These are phyloP conservation scores for Stichopus horrens DNA, from an alignment of 53 echinoderm and acorn worm genomes.

Conservation along the genomic window DNA sequence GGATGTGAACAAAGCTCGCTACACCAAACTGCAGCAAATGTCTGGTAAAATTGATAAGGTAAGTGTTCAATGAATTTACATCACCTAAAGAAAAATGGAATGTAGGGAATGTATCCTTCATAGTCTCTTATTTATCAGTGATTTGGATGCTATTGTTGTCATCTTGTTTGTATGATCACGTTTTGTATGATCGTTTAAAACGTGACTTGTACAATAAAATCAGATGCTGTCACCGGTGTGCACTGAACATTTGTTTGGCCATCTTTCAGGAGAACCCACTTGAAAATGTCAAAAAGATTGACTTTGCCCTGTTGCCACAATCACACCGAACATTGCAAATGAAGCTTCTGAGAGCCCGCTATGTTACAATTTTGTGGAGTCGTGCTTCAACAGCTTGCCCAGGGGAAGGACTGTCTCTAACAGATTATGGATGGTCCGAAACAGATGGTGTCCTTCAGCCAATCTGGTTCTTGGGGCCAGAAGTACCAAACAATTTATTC, in stretches of 20 bases:
- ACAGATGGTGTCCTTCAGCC: neutral
- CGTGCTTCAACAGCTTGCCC: neutral
- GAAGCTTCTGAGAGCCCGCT: neutral
- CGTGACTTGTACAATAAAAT: too few species aligned
- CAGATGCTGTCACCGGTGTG: too few species aligned
- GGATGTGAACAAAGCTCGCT: constrained; percentile 60
- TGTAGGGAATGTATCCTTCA: too few species aligned
- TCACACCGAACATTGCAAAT: constrained; percentile 23
- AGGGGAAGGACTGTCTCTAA: neutral
- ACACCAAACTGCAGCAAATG: constrained; percentile 61
- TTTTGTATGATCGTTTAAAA: too few species aligned
- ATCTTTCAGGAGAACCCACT: constrained; percentile 55
- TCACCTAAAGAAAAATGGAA: too few species aligned
- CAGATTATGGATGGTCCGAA: neutral
- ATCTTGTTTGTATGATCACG: too few species aligned
- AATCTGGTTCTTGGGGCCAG: neutral
- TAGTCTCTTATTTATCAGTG: too few species aligned
- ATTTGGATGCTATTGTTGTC: too few species aligned
- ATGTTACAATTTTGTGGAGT: neutral
- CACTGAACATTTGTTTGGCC: too few species aligned
- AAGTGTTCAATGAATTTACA: too few species aligned
- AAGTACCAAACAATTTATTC: neutral
- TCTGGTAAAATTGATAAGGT: constrained; percentile 63
- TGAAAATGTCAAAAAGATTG: constrained; percentile 51
- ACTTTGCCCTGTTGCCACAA: constrained; percentile 60